Base-by-base conservation (phyloP, 2,888 invertebrate species). In the Scaptomyza flava region DNA sequence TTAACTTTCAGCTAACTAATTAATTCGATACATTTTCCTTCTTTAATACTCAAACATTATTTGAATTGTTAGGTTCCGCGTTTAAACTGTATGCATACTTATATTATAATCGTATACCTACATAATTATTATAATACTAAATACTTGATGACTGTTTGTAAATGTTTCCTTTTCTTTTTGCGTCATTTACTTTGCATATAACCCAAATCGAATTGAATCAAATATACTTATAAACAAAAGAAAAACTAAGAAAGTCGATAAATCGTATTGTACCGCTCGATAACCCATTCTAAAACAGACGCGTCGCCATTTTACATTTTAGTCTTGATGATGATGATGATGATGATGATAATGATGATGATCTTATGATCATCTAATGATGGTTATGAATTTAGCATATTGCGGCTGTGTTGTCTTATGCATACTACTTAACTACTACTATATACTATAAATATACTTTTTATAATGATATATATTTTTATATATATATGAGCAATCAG, bases 351-450 rank as follows among this genome's bases (percentile, higher is more conserved):
- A 64, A 63, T 43, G 43, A 64, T 70, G 63, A 69, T 81, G 63
- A 77, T 79, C 58, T 43, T 68, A 51, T 63, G 58, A 77, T 84
- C 76, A 69, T 69, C 63, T 60, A 52, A 67, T 62, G 62, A 79
- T 80, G 74, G 63, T 87, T 87, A 84, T 87, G 81, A 87, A 67
- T 73, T 82, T 88, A 82, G 82, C 82, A 88, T 82, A 88, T 82
- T 82, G 82, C 89, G 84, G 89, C 89, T 82, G 82, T 89, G 89
- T 82, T 82, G 81, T 82, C 82, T 88, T 81, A 86, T 87, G 82
- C 82, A 82, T 82, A 87, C 71, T 80, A 86, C 73, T 63, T 63
- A 63, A 63, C 68, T 69, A 75, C 68, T 69, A 75, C 73, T 65
- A 54, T 58, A 38, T 38, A 38, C 17, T 41, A 41, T 41, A 41